Evolutionary conservation across 2,888 invertebrate species (phyloP).

Genomic region (Brachypalpus laphriformis): DNA sequence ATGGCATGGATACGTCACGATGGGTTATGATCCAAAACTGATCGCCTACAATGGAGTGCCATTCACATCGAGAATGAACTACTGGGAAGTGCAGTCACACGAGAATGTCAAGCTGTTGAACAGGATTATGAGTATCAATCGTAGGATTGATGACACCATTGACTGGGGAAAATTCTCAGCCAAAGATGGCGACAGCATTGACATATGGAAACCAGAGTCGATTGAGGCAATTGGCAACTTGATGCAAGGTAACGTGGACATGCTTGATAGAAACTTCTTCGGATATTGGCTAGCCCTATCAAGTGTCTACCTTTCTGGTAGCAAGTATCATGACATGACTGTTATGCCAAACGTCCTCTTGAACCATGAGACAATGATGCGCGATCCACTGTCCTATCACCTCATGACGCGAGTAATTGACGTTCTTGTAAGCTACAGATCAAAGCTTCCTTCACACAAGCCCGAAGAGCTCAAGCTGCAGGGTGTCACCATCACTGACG

Average conservation of each 20-base stretch:
- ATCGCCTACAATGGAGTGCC: constrained; percentile 86
- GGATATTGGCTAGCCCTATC: constrained; percentile 78
- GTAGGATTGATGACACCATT: constrained; percentile 83
- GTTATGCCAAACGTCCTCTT: constrained; percentile 86
- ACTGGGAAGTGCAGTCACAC: constrained; percentile 84
- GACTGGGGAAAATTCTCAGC: constrained; percentile 82
- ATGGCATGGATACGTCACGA: constrained; percentile 84
- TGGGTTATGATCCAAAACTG: constrained; percentile 87
- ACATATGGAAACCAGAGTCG: constrained; percentile 82
- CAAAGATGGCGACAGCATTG: constrained; percentile 77
- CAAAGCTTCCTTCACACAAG: constrained; percentile 85
- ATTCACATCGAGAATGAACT: constrained; percentile 86
- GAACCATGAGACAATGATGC: constrained; percentile 87
- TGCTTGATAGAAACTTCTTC: constrained; percentile 78
- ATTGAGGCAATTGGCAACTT: constrained; percentile 85
- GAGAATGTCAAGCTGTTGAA: constrained; percentile 79
- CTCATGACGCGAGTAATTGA: constrained; percentile 86
- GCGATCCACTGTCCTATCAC: constrained; percentile 89
- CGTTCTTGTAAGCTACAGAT: constrained; percentile 85
- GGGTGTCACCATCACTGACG: constrained; percentile 86
- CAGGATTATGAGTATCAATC: constrained; percentile 79
- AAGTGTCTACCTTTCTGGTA: constrained; percentile 77
- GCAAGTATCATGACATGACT: constrained; percentile 74
- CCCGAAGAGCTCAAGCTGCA: constrained; percentile 83
- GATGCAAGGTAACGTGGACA: constrained; percentile 84